Base-by-base conservation (phyloP, 2,113 vertebrate genomes). In the Engystomops pustulosus region DNA sequence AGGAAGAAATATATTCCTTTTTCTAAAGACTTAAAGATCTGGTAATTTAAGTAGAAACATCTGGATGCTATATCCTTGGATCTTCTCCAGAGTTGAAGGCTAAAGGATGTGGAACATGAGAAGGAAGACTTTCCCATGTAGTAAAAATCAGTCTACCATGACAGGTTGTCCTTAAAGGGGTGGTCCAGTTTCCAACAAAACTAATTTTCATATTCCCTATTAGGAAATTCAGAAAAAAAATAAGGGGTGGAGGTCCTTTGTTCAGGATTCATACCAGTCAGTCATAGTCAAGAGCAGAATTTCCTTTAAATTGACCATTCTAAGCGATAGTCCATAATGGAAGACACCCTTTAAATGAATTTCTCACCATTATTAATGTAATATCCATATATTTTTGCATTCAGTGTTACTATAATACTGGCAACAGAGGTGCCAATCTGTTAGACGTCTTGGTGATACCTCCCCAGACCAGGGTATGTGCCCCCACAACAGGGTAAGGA, bases 11-110 rank as follows among this genome's bases (percentile, higher is more conserved):
- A 2, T 58, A 18, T 23, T 10, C 23, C 3, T 62, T 34, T 1
- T 5, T 6, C 3, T 15, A 27, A 62, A 15, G 58, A 30, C 4
- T 62, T 62, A 30, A 27, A 67, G 62, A 67, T 34, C 30, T 67
- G 62, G 62, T 67, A 14, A 18, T 36, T 67, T 67, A 67, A 67
- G 14, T 9, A 20, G 32, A 67, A 67, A 67, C 62, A 67, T 67
- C 62, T 67, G 62, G 62, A 67, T 0, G 17, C 36, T 34, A 34
- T 36, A 36, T 36, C 30, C 62, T 36, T 67, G 62, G 32, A 67
- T 67, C 14, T 34, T 67, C 62, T 67, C 62, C 62, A 67, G 62
- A 67, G 30, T 18, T 67, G 7, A 67, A 67, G 17, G 30, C 60
- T 9, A 17, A 32, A 36, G 32, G 17, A 67, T 67, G 62, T 7